Base-by-base conservation (phyloP, 2,113 vertebrate species). In the Patagioenas fasciata region DNA sequence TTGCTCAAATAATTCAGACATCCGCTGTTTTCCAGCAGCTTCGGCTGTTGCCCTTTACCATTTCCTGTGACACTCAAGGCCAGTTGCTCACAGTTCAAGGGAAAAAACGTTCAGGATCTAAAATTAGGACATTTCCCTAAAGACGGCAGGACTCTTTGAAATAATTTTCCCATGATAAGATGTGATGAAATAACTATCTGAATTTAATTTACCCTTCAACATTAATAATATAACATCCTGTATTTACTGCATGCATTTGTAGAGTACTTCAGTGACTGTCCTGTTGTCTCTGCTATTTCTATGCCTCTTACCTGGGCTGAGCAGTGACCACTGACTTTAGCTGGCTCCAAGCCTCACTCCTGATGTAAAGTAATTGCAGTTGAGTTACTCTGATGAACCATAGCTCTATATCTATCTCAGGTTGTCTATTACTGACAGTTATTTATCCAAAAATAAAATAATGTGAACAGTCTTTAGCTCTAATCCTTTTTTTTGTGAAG, bases 61-160 rank as follows among this genome's bases (percentile, higher is more conserved):
- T 88, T 94, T 95, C 85, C 94, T 94, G 82, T 90, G 85, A 54
- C 85, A 83, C 71, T 88, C 74, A 90, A 92, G 85, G 94, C 66
- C 67, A 88, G 12, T 34, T 70, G 40, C 74, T 94, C 54, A 77
- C 58, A 89, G 66, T 57, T 95, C 82, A 93, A 82, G 44, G 34
- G 79, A 80, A 91, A 47, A 88, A 94, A 57, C 44, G 86, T 44
- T 54, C 72, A 88, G n/a, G 44, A 53, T 80, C 83, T 94, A 95
- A 95, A 94, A 92, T 92, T 62, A 89, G 69, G 40, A 8, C 40
- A 77, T 84, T 92, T 95, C 69, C 86, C 77, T 64, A n/a, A 94
- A 90, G 82, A 80, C 66, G 88, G 36, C 36, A 80, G 62, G 85
- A 75, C 9, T 28, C n/a, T 88, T 66, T 93, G 66, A 91, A 93